Percentiles rank a stretch among this genome's conserved stretches.
Evolutionary conservation across 2,113 vertebrate genomes (phyloP).

Genomic region (Crotalus tigris): DNA sequence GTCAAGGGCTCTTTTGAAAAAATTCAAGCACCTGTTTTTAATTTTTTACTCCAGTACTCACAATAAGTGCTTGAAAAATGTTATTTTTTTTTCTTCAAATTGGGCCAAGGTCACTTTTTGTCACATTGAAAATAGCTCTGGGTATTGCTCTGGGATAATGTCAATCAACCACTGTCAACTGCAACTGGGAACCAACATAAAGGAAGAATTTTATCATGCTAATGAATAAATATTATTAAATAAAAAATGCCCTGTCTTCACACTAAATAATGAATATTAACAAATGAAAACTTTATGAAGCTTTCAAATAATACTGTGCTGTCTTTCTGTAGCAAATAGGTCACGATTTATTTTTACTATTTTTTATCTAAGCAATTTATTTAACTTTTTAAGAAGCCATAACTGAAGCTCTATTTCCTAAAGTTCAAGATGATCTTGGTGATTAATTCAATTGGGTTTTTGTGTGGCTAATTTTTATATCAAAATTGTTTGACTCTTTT

Average conservation of each 20-base stretch:
- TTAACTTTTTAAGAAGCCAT: background rate
- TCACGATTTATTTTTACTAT: background rate
- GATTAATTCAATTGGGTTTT: background rate
- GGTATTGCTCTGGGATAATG: background rate
- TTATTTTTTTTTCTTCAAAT: background rate
- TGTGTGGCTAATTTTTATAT: background rate
- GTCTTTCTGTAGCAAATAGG: background rate
- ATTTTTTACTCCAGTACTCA: background rate
- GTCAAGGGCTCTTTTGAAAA: constrained; percentile 12
- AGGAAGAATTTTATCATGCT: background rate
- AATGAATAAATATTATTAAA: background rate
- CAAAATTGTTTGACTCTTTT: background rate
- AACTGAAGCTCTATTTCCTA: background rate
- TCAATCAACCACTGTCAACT: background rate
- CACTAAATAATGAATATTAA: background rate
- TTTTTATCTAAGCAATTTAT: background rate
- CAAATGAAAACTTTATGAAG: background rate
- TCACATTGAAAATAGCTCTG: constrained; percentile 11
- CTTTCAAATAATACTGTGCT: background rate
- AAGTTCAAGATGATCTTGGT: background rate
- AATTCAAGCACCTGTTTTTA: background rate
- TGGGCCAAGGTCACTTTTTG: constrained; percentile 12
- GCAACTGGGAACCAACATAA: background rate
- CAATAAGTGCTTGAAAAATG: background rate
- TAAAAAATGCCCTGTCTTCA: background rate